Conservation (phyloP, 1,140 invertebrate genomes). For the Phymastichus coffea region DNA sequence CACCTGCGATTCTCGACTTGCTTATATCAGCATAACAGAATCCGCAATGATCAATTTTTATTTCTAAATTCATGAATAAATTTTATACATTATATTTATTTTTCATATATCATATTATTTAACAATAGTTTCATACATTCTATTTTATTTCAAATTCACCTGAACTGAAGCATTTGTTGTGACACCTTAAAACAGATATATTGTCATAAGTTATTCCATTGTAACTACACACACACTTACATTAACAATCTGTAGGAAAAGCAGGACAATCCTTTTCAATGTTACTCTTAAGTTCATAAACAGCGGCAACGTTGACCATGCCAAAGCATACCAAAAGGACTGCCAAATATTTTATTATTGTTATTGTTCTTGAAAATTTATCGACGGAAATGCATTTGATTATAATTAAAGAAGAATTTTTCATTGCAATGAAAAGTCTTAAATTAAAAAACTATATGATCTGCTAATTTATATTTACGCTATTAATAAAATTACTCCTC, state of each 20-base stretch:
- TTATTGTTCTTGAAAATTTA: too few species aligned
- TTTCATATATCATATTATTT: not conserved
- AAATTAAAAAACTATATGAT: too few species aligned
- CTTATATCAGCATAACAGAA: not conserved
- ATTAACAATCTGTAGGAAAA: not conserved
- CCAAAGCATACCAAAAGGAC: not conserved
- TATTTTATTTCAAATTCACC: not conserved
- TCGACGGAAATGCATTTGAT: not conserved
- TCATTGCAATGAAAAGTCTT: too few species aligned
- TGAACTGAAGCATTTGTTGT: not conserved
- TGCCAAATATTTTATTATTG: not conserved
- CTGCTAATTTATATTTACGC: too few species aligned
- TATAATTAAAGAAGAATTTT: not conserved
- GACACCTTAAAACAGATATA: not conserved
- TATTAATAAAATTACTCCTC: too few species aligned
- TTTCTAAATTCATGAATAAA: not conserved
- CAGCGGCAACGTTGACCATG: not conserved
- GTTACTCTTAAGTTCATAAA: not conserved
- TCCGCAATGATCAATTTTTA: not conserved
- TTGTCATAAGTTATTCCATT: not conserved
- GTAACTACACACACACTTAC: not conserved
- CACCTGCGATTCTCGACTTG: not conserved
- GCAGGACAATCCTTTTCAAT: not conserved
- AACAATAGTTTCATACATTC: not conserved
- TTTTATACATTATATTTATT: not conserved